Base-by-base conservation (phyloP, 2,888 invertebrate species). In the Latrodectus elegans region DNA sequence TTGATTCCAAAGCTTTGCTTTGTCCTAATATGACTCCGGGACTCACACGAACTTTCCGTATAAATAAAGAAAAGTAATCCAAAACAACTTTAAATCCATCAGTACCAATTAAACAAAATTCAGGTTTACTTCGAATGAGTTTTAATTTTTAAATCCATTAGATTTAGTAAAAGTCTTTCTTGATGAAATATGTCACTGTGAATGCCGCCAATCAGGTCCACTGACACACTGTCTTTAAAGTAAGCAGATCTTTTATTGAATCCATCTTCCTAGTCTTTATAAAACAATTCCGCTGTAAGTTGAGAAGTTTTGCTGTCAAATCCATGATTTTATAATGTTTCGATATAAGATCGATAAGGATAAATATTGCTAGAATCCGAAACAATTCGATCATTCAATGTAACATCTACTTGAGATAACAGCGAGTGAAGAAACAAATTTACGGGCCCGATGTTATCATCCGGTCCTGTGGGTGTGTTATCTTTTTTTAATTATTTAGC, bases 11-110 rank as follows among this genome's bases (percentile, higher is more conserved):
- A 53, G 71, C 65, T 53, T 76, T 86, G 1, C 38, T 65, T n/a
- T 76, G 76, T 10, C 76, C 85, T 49, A 91, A 22, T 17, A 91
- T 52, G 8, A 92, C 88, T 1, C 88, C 89, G 0, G 91, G 91
- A 6, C 85, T 90, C 4, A 90, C 60, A n/a, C 76, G 49, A 11
- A 90, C 89, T 73, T 88, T 89, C 22, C 90, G 49, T 6, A 91
- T 89, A 77, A 88, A 84, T 12, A 91, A 84, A 17, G 73, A 76
- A 1, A 89, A 89, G 49, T 90, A 89, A 9, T 89, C 51, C 10
- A 91, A 65, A 26, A 89, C 84, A 8, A 90, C 67, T 84, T 89
- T 90, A 38, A 80, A 80, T 8, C 38, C 74, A 6, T 10, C 17
- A 15, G 64, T 49, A 64, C 70, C 70, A 8, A 71, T 15, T 12